phyloP scores from a whole-genome alignment of 2,797 vertebrate genomes.

The Dermochelys coriacea region DNA sequence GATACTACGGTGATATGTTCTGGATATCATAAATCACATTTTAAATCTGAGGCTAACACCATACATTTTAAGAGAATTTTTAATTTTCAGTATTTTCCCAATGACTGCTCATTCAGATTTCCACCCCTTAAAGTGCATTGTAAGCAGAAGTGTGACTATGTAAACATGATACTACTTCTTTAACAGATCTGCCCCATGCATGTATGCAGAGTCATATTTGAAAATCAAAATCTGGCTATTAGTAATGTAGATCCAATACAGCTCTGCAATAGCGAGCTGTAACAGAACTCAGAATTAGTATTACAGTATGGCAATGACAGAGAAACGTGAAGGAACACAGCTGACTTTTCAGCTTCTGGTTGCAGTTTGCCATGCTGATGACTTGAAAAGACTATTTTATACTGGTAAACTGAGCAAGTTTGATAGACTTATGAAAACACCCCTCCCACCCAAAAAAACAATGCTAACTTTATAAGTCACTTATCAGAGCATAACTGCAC shows the following conservation, averaged over 20 bases:
- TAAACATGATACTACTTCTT: not conserved
- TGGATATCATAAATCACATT: not conserved
- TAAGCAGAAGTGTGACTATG: not conserved
- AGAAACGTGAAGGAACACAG: not conserved
- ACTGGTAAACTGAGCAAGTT: not conserved
- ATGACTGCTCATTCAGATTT: not conserved
- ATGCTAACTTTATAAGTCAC: not conserved
- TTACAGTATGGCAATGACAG: not conserved
- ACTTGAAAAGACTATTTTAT: not conserved
- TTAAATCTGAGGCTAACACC: not conserved
- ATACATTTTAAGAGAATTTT: not conserved
- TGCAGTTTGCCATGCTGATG: not conserved
- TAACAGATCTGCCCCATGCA: not conserved
- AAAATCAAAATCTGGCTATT: not conserved
- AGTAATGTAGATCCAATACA: not conserved
- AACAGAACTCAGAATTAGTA: not conserved
- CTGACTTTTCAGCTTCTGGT: fast-evolving
- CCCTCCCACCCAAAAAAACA: not conserved
- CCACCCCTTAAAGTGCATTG: not conserved
- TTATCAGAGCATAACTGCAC: not conserved
- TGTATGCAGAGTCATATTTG: not conserved
- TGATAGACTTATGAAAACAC: not conserved
- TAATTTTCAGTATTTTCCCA: not conserved
- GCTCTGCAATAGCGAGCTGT: no score
- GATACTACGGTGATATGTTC: not conserved